phyloP scores from a whole-genome alignment of 2,113 vertebrate genomes.

The Colinus virginianus region DNA sequence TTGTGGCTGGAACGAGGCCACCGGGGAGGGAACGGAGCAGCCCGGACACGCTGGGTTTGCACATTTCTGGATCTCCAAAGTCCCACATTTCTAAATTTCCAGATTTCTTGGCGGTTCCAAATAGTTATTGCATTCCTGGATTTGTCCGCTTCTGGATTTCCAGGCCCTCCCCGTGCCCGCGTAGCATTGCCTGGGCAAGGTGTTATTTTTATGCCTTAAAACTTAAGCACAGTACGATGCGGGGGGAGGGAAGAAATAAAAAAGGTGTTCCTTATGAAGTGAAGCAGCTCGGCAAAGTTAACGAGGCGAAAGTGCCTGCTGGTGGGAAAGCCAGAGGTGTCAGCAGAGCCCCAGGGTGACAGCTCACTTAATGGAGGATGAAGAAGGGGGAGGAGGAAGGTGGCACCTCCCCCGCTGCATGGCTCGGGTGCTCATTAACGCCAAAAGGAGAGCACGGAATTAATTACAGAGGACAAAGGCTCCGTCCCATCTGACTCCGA shows the following conservation, averaged over 20 bases:
- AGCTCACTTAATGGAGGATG: background rate
- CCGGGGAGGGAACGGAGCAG: background rate
- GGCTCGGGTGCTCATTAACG: background rate
- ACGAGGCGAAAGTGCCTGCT: background rate
- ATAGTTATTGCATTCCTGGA: background rate
- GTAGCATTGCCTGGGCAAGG: background rate
- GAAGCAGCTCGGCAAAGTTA: background rate
- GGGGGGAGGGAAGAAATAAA: fast-evolving
- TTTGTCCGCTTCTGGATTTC: background rate
- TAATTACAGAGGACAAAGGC: background rate
- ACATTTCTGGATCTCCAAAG: too few species aligned
- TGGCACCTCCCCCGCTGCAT: fast-evolving
- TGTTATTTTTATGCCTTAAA: background rate
- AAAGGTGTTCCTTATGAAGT: background rate
- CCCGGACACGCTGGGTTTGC: too few species aligned
- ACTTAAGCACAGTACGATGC: background rate
- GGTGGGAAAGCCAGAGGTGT: background rate
- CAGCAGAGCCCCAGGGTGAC: background rate
- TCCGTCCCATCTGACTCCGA: background rate
- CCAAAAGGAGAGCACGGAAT: background rate
- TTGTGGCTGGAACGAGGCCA: conserved; percentile 12
- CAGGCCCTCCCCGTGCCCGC: fast-evolving
- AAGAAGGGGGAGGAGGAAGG: background rate
- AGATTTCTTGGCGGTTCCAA: background rate
- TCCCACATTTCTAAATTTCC: background rate